A percentile compares a stretch with the other conserved stretches of the same genome.
Evolutionary conservation across 1,140 invertebrate species (phyloP).

Genomic region (Hermetia illucens): DNA sequence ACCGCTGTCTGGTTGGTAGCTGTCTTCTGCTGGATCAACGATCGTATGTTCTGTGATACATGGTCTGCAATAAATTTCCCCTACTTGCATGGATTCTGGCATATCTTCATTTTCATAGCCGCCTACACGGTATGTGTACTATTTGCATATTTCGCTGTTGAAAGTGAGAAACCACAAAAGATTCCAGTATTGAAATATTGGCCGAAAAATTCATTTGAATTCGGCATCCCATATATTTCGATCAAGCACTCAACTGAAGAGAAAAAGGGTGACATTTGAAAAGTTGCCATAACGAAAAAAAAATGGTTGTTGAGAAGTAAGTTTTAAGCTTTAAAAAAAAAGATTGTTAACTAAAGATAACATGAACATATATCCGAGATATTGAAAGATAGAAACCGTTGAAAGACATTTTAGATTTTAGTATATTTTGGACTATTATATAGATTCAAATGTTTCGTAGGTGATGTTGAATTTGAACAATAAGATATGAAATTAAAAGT

Average conservation of each 20-base stretch:
- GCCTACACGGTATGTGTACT: constrained; percentile 59
- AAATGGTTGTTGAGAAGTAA: not conserved
- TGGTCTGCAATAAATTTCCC: constrained; percentile 62
- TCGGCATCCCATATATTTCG: constrained; percentile 57
- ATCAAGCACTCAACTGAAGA: constrained; percentile 39
- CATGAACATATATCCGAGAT: too few species aligned
- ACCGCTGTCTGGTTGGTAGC: constrained; percentile 50
- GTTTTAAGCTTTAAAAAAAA: not conserved
- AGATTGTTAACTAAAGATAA: too few species aligned
- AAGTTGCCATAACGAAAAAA: not conserved
- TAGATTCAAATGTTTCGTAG: not conserved
- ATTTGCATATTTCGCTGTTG: constrained; percentile 63
- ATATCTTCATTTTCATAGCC: constrained; percentile 64
- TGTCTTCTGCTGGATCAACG: constrained; percentile 60
- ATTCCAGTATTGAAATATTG: constrained; percentile 54
- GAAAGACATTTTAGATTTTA: too few species aligned
- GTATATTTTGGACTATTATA: not conserved
- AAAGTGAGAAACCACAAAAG: constrained; percentile 52
- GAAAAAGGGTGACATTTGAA: constrained; percentile 19
- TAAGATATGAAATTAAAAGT: too few species aligned
- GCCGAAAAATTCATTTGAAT: constrained; percentile 57
- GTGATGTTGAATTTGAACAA: not conserved
- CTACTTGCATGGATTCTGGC: constrained; percentile 68
- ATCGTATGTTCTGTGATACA: constrained; percentile 60
- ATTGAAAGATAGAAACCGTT: too few species aligned